phyloP scores from a whole-genome alignment of 2,113 vertebrate species.

The Paramisgurnus dabryanus region DNA sequence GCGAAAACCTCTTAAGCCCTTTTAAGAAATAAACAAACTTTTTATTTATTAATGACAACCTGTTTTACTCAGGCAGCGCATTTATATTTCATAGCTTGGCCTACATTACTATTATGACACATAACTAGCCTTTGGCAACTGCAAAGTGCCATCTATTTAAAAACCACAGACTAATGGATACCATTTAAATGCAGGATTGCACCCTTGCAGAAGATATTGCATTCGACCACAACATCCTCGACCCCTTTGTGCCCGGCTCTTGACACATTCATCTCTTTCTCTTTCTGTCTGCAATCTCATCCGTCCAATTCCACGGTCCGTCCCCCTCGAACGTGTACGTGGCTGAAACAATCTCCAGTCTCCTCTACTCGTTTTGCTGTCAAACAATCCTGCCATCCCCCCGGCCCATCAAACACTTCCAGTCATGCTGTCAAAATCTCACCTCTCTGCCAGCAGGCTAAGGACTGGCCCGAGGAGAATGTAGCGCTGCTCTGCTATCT shows the following conservation, averaged over 20 bases:
- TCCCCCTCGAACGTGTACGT: constrained; percentile 7
- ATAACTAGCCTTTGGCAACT: constrained; percentile 19
- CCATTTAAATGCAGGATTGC: background rate
- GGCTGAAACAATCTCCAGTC: constrained; percentile 35
- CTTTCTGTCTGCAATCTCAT: background rate
- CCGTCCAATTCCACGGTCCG: background rate
- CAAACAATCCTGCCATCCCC: constrained; percentile 45
- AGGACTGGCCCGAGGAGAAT: constrained; percentile 67
- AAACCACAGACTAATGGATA: constrained; percentile 26
- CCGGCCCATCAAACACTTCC: constrained; percentile 57
- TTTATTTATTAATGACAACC: constrained; percentile 38
- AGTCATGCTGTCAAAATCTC: constrained; percentile 70
- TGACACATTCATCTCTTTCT: constrained; percentile 18
- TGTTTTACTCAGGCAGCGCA: constrained; percentile 10
- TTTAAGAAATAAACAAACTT: constrained; percentile 22
- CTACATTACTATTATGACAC: constrained; percentile 28
- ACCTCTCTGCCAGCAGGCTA: constrained; percentile 69
- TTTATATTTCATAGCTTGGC: constrained; percentile 20
- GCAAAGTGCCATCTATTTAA: background rate
- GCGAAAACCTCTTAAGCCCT: constrained; percentile 5
- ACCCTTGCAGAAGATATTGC: background rate
- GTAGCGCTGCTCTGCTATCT: constrained; percentile 66
- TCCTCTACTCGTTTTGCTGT: constrained; percentile 42
- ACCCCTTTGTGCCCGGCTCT: background rate
- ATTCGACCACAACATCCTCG: constrained; percentile 12